phyloP scores from a whole-genome alignment of 2,113 vertebrate species.

The Tringa solitaria region DNA sequence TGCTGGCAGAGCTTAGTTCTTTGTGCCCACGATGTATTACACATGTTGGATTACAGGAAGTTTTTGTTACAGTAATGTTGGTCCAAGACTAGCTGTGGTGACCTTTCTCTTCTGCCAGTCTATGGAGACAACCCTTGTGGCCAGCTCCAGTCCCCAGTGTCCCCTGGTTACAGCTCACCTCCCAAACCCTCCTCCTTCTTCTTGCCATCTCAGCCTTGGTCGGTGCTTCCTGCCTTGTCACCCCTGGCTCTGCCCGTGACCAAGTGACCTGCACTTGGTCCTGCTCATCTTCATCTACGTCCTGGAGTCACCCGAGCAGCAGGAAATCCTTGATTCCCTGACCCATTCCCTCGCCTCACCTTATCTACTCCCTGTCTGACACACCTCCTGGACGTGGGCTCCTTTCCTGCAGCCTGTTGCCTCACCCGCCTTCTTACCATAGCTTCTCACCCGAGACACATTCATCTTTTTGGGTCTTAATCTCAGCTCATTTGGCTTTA shows the following conservation, averaged over 20 bases:
- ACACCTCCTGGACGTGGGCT: neutral
- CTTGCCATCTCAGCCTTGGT: neutral
- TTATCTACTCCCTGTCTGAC: neutral
- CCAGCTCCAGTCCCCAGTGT: neutral
- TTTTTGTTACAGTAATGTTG: neutral
- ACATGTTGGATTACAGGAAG: neutral
- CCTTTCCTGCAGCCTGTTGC: neutral
- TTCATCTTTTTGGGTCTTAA: neutral
- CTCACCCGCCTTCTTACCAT: neutral
- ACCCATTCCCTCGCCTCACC: neutral
- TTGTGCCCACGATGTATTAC: neutral
- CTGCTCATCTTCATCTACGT: neutral
- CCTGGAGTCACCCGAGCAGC: neutral
- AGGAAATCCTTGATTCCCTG: neutral
- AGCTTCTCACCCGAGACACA: neutral
- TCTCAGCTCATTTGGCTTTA: neutral
- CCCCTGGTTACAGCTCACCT: neutral
- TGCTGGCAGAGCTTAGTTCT: neutral
- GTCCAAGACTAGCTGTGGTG: neutral
- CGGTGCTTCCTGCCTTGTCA: neutral
- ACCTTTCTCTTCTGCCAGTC: neutral
- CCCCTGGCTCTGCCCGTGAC: neutral
- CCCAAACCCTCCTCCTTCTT: neutral
- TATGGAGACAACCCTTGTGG: neutral
- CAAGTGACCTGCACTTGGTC: neutral